phyloP scores from a whole-genome alignment of 2,888 invertebrate genomes.

The Leptogaster cylindrica region DNA sequence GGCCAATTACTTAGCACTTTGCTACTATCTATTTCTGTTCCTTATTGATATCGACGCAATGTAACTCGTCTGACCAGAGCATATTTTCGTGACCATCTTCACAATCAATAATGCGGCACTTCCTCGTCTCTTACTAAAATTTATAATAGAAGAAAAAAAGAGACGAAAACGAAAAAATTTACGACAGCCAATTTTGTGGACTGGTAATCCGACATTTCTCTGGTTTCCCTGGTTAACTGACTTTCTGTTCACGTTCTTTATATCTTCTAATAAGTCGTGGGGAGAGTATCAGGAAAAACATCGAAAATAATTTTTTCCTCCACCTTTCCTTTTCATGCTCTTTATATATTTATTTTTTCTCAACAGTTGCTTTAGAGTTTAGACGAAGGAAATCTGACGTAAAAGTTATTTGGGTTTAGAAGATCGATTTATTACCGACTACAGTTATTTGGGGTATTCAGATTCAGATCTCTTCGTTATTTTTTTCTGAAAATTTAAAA shows the following conservation, averaged over 20 bases:
- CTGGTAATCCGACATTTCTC: constrained; percentile 42
- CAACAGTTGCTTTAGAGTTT: constrained; percentile 17
- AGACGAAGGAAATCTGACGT: constrained; percentile 30
- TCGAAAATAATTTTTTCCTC: constrained; percentile 17
- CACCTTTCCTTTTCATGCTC: background rate
- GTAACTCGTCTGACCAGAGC: background rate
- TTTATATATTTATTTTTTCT: constrained; percentile 4
- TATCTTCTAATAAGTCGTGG: constrained; percentile 6
- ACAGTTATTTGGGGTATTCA: constrained; percentile 35
- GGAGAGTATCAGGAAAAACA: constrained; percentile 12
- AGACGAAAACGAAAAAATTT: constrained; percentile 34
- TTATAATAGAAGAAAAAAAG: background rate
- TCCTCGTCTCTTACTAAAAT: background rate
- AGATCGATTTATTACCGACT: constrained; percentile 37
- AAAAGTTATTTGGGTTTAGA: constrained; percentile 25
- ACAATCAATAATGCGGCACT: constrained; percentile 11
- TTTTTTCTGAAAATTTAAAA: too few species aligned
- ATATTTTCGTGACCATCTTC: background rate
- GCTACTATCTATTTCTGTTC: constrained; percentile 13
- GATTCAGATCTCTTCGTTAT: background rate
- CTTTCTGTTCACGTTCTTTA: constrained; percentile 19
- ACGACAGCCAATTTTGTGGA: constrained; percentile 44
- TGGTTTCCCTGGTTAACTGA: constrained; percentile 33
- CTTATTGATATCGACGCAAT: constrained; percentile 6
- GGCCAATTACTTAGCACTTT: constrained; percentile 17